These are phyloP conservation scores for Amblyopsis rosae DNA, from an alignment of 2,113 vertebrate genomes.

Conservation along the genomic window DNA sequence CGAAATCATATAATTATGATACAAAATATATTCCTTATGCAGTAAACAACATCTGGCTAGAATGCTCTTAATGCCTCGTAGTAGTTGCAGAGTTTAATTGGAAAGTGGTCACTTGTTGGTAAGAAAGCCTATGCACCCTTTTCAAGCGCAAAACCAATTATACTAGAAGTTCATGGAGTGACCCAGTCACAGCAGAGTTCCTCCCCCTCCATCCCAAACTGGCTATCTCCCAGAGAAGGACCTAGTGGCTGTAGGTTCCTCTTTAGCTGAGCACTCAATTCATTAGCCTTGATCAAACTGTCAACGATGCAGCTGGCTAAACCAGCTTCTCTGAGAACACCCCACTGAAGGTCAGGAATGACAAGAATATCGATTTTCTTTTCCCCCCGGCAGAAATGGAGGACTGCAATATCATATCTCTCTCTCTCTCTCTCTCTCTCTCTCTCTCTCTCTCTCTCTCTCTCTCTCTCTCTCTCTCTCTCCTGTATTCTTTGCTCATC, in stretches of 20 bases:
- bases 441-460: slow-evolving; percentile 12
- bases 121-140: background rate
- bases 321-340: slow-evolving; percentile 8
- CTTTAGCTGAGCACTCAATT: slow-evolving; percentile 25
- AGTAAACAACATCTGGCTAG: too few species aligned
- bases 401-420: background rate
- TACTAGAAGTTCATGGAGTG: background rate
- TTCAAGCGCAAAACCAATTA: background rate
- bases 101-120: background rate
- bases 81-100: background rate
- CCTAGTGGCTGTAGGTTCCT: background rate
- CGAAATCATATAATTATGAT: too few species aligned
- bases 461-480: slow-evolving; percentile 3
- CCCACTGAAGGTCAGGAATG: slow-evolving; percentile 33
- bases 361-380: slow-evolving; percentile 20
- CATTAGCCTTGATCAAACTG: slow-evolving; percentile 43
- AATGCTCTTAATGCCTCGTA: background rate
- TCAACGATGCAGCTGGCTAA: slow-evolving; percentile 16
- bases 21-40: too few species aligned
- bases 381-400: background rate
- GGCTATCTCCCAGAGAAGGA: background rate
- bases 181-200: background rate
- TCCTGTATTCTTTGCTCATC: slow-evolving; percentile 17
- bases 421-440: slow-evolving; percentile 13
- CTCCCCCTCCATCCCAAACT: background rate